A percentile compares a stretch with the other conserved stretches of the same genome.
Evolutionary conservation across 1,140 invertebrate genomes (phyloP).

Genomic region (Drosophila lacteicornis): DNA sequence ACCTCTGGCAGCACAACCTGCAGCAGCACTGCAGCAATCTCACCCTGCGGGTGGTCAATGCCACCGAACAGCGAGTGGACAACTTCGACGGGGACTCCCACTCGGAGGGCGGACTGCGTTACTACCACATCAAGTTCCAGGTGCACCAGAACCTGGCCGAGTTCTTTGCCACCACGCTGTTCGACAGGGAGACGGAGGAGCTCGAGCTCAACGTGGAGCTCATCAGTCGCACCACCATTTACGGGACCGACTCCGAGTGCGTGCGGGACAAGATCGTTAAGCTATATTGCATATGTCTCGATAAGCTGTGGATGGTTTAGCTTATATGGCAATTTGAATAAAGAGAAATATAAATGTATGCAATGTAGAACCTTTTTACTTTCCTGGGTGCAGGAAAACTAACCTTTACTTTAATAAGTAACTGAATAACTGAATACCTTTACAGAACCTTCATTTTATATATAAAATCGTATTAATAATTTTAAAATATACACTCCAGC

Average conservation of each 20-base stretch:
- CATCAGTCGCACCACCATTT: conserved; percentile 87
- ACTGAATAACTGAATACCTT: not conserved
- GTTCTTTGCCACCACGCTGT: conserved; percentile 87
- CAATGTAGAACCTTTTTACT: conserved; percentile 1
- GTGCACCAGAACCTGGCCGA: conserved; percentile 85
- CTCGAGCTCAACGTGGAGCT: conserved; percentile 65
- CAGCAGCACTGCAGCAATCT: conserved; percentile 86
- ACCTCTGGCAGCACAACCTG: conserved; percentile 88
- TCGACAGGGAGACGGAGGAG: conserved; percentile 52
- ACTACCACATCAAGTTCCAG: conserved; percentile 34
- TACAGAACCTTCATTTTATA: too few relatives aligned
- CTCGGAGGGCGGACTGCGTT: not conserved
- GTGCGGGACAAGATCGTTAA: conserved; percentile 85
- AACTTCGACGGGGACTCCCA: not conserved
- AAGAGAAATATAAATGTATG: not conserved
- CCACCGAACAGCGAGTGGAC: conserved; percentile 22
- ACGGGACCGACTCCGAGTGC: conserved; percentile 85
- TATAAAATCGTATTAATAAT: too few relatives aligned
- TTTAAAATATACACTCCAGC: too few relatives aligned
- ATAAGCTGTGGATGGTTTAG: not conserved
- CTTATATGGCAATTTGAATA: too few relatives aligned
- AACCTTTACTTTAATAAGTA: not conserved
- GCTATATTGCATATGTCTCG: conserved; percentile 85
- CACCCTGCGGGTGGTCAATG: conserved; percentile 7
- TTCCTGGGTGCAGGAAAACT: conserved; percentile 15